Base-by-base conservation (phyloP, 1,140 invertebrate species). In the Papilio glaucus region DNA sequence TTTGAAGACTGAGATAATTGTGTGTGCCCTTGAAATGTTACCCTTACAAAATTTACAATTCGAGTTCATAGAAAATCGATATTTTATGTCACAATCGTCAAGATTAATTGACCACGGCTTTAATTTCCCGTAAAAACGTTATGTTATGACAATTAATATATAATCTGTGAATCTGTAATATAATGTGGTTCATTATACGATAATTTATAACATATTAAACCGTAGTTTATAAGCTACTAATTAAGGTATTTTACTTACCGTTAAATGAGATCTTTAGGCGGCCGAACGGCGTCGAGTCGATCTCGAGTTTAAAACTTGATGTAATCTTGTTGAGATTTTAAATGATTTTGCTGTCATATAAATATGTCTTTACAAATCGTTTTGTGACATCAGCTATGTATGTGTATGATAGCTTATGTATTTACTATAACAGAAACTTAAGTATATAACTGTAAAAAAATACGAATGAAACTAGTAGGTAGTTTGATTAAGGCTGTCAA, bases 231-330 rank as follows among this genome's bases (percentile, higher is more conserved):
- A 53, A 69, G 33, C 13, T 21, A 4, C 45, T 69, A 69, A 69
- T 69, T 45, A 69, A 69, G 67, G 24, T 69, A 69, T 69, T 42
- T 42, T 24, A 49, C n/a, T 53, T 15, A 69, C 67, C 67, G 67
- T 69, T 53, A 53, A 69, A 69, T 53, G 41, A n/a, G n/a, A 69
- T 37, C n/a, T 69, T 33, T 69, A 69, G 18, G 42, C 33, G 33
- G 37, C 61, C 33, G 10, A 26, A 26, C 26, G 9, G n/a, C 21
- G 1, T 13, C 24, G 38, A 42, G 24, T n/a, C 39, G 24, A 49
- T 29, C 41, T 41, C 41, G 18, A 21, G 33, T 39, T 24, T 65
- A 39, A 65, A 38, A 21, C 7, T 18, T 37, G 62, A 65, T 65
- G 38, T 41, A 24, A 68, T 68, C 65, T 68, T n/a, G 18, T 67